These are phyloP conservation scores for Tinea trinotella DNA, from an alignment of 2,888 invertebrate genomes.

Conservation along the genomic window DNA sequence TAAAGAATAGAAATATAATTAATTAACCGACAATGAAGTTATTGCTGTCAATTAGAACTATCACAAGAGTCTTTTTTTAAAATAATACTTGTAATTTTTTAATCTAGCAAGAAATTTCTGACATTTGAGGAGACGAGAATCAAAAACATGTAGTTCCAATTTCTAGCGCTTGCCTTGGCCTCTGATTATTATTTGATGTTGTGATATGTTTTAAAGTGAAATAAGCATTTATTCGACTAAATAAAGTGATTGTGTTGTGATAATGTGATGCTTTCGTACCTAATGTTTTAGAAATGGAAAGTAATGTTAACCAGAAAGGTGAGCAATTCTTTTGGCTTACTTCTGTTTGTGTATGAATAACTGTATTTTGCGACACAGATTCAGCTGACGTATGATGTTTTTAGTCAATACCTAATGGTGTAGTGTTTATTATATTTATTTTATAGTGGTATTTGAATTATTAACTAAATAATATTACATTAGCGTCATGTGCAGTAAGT, in stretches of 20 bases:
- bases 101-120: too few relatives aligned
- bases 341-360: slow-evolving; percentile 65
- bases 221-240: slow-evolving; percentile 13
- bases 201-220: slow-evolving; percentile 19
- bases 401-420: background rate
- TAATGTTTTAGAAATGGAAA: slow-evolving; percentile 53
- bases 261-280: slow-evolving; percentile 48
- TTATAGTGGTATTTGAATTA: background rate
- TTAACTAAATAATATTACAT: background rate
- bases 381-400: slow-evolving; percentile 32
- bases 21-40: too few relatives aligned
- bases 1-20: too few relatives aligned
- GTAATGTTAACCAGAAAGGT: slow-evolving; percentile 63
- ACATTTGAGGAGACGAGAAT: slow-evolving; percentile 1
- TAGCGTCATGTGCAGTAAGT: slow-evolving; percentile 6
- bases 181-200: slow-evolving; percentile 26
- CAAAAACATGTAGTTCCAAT: slow-evolving; percentile 14
- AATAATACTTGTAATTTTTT: too few relatives aligned
- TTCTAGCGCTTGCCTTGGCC: slow-evolving; percentile 40
- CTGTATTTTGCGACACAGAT: slow-evolving; percentile 54
- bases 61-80: too few relatives aligned
- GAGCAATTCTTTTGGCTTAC: slow-evolving; percentile 38
- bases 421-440: background rate
- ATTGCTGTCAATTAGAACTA: too few relatives aligned
- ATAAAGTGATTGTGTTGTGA: slow-evolving; percentile 37